Evolutionary conservation across 2,113 vertebrate genomes (phyloP).

Genomic region (Pollachius pollachius): DNA sequence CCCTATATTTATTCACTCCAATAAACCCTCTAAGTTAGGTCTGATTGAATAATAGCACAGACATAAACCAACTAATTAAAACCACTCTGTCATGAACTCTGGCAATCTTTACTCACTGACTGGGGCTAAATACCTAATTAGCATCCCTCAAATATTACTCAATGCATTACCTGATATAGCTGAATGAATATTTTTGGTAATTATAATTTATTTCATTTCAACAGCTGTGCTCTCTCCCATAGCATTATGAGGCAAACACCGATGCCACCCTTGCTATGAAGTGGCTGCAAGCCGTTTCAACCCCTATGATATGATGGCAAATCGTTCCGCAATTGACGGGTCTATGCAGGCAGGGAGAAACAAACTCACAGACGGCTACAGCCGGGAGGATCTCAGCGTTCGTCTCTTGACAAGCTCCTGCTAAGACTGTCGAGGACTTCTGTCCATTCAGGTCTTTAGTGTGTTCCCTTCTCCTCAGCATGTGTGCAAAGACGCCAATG

Average conservation of each 20-base stretch:
- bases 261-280: slow-evolving; percentile 22
- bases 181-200: slow-evolving; percentile 3
- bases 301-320: slow-evolving; percentile 19
- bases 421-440: too few species aligned
- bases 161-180: slow-evolving; percentile 30
- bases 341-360: not conserved
- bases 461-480: not conserved
- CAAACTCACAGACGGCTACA: not conserved
- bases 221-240: slow-evolving; percentile 26
- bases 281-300: slow-evolving; percentile 24
- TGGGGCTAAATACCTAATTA: slow-evolving; percentile 36
- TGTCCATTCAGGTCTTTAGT: too few species aligned
- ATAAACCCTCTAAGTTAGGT: slow-evolving; percentile 3
- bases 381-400: slow-evolving; percentile 25
- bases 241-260: slow-evolving; percentile 23
- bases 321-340: slow-evolving; percentile 17
- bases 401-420: slow-evolving; percentile 11
- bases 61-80: slow-evolving; percentile 32
- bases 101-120: slow-evolving; percentile 32
- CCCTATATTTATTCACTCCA: slow-evolving; percentile 17
- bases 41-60: slow-evolving; percentile 25
- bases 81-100: slow-evolving; percentile 28
- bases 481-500: not conserved
- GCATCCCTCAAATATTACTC: slow-evolving; percentile 39
- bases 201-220: slow-evolving; percentile 10